A percentile compares a stretch with the other conserved stretches of the same genome.
phyloP scores from a whole-genome alignment of 2,888 invertebrate species.

The Aleiodes alternator region DNA sequence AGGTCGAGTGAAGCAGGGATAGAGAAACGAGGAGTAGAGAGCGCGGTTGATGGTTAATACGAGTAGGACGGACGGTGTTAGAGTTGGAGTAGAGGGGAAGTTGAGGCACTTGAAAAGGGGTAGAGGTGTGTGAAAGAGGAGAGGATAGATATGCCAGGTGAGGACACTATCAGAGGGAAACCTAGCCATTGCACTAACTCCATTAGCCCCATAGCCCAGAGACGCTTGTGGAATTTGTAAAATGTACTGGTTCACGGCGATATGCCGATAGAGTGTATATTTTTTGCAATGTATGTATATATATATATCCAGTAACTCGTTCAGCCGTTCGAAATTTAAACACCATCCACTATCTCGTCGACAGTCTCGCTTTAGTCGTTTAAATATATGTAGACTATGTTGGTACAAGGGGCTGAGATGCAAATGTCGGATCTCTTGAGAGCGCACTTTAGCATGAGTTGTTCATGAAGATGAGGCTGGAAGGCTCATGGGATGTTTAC shows the following conservation, averaged over 20 bases:
- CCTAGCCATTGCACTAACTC: slow-evolving; percentile 48
- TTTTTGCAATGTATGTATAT: background rate
- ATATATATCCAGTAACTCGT: background rate
- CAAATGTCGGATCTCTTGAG: background rate
- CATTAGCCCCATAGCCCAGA: slow-evolving; percentile 48
- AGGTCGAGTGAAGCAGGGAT: background rate
- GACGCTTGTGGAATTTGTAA: slow-evolving; percentile 53
- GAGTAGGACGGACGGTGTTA: slow-evolving; percentile 30
- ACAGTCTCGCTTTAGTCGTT: slow-evolving; percentile 12
- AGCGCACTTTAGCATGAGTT: slow-evolving; percentile 1
- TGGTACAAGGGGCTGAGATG: background rate
- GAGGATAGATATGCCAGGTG: slow-evolving; percentile 31
- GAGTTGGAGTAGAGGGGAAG: slow-evolving; percentile 22
- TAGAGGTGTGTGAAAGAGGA: background rate
- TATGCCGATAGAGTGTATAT: slow-evolving; percentile 15
- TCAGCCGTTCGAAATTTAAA: slow-evolving; percentile 17
- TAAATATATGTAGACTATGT: slow-evolving; percentile 16
- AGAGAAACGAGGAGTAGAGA: slow-evolving; percentile 14
- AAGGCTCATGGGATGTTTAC: slow-evolving; percentile 12
- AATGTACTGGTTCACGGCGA: slow-evolving; percentile 41
- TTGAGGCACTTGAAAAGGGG: slow-evolving; percentile 29
- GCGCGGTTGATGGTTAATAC: slow-evolving; percentile 16
- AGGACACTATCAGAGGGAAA: slow-evolving; percentile 34
- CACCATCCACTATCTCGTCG: background rate
- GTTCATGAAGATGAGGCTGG: slow-evolving; percentile 12